Conservation (phyloP, 2,888 invertebrate species). For the Melanchra persicariae region DNA sequence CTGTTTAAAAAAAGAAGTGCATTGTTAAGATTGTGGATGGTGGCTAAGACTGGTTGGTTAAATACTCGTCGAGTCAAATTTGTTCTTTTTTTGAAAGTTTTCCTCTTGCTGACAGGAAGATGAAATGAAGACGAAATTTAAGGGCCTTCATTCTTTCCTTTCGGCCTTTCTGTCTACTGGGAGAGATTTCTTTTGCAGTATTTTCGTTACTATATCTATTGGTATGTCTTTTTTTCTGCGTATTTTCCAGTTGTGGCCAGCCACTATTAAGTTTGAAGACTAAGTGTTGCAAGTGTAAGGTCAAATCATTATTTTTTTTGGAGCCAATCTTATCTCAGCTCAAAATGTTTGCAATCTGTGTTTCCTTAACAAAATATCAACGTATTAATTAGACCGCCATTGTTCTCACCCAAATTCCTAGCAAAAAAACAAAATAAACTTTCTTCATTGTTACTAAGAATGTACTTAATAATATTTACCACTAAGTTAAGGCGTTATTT, state of each 20-base stretch:
- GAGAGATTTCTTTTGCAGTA: no score
- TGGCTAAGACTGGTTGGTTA: background rate
- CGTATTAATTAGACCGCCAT: conserved; percentile 29
- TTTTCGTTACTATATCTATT: no score
- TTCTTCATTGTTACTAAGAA: conserved; percentile 42
- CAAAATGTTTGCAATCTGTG: conserved; percentile 10
- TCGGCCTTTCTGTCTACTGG: background rate
- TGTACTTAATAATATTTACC: conserved; percentile 38
- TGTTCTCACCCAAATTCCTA: conserved; percentile 29
- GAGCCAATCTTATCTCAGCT: background rate
- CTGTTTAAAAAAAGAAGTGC: conserved; percentile 13
- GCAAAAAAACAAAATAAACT: conserved; percentile 33
- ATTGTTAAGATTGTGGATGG: conserved; percentile 7
- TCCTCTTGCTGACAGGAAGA: background rate
- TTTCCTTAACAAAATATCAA: conserved; percentile 23
- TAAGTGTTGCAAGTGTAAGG: no score
- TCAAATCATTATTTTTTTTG: background rate
- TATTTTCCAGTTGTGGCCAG: no score
- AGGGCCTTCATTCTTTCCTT: no score
- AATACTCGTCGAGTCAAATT: no score
- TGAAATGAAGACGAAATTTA: background rate
- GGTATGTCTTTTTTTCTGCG: no score
- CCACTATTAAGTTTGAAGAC: no score
- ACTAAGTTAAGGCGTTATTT: conserved; percentile 4
- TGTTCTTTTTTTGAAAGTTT: background rate